Percentiles rank a stretch among this genome's conserved stretches.
Evolutionary conservation across 2,113 vertebrate species (phyloP).

Genomic region (Trogon melanurus): DNA sequence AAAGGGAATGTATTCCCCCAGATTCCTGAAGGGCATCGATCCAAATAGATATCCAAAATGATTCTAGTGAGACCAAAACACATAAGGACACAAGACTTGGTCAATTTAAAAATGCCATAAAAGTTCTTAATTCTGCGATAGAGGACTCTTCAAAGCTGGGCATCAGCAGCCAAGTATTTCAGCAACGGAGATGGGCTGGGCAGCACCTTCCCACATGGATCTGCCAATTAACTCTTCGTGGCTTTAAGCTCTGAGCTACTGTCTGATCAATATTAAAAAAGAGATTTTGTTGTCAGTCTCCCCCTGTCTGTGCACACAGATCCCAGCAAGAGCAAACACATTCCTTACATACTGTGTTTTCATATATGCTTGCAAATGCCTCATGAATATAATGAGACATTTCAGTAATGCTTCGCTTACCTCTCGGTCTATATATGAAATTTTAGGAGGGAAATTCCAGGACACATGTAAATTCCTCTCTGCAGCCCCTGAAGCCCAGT

Average conservation of each 20-base stretch:
- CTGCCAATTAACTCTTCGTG: too few species aligned
- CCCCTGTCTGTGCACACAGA: not conserved
- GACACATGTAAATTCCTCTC: not conserved
- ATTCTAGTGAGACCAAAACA: not conserved
- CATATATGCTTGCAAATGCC: not conserved
- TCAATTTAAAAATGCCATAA: not conserved
- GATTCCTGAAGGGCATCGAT: not conserved
- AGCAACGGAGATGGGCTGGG: rapidly evolving
- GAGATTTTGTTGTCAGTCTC: not conserved
- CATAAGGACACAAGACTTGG: not conserved
- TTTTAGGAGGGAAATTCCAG: not conserved
- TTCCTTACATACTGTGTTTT: not conserved
- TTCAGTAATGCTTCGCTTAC: not conserved
- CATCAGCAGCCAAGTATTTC: not conserved
- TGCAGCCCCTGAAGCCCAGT: not conserved
- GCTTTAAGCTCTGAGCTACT: not conserved
- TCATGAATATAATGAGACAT: not conserved
- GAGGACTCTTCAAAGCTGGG: rapidly evolving
- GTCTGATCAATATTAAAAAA: not conserved
- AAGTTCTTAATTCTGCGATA: not conserved
- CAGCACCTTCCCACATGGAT: not conserved
- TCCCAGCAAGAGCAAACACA: not conserved
- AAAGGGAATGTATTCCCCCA: not conserved
- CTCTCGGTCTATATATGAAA: not conserved
- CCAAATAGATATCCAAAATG: not conserved